Conservation (phyloP, 2,888 invertebrate genomes). For the Acanthosepion pharaonis region DNA sequence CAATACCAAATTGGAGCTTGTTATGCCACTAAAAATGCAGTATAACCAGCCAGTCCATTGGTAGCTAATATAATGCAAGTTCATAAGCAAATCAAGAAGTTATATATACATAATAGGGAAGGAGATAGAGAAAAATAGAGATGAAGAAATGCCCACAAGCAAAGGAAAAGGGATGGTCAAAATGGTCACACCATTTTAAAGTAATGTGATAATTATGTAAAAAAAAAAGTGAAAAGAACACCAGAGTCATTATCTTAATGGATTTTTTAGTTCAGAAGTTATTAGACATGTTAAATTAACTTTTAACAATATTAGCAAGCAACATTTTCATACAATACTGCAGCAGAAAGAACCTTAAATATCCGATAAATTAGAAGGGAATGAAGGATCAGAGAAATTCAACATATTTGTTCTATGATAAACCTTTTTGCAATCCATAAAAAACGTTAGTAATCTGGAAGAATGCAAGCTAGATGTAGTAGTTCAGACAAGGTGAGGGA, state of each 20-base stretch:
- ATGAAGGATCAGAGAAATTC: not conserved
- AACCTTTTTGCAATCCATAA: not conserved
- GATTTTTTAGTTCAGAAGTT: not conserved
- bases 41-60: not conserved
- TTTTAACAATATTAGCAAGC: not conserved
- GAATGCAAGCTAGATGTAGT: not conserved
- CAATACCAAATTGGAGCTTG: not conserved
- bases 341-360: not conserved
- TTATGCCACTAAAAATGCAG: not conserved
- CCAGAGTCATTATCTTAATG: too few species aligned
- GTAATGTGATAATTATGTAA: not conserved
- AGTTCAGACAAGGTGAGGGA: not conserved
- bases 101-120: not conserved
- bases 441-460: not conserved
- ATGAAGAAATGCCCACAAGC: slow-evolving; percentile 12
- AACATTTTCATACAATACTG: not conserved
- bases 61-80: not conserved
- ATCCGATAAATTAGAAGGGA: not conserved
- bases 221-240: not conserved
- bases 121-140: not conserved
- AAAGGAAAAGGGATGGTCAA: not conserved
- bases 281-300: too few species aligned
- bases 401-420: not conserved
- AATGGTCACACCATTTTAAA: not conserved
- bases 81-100: not conserved